Conservation (phyloP, 1,140 invertebrate species). For the Dendroctonus valens region DNA sequence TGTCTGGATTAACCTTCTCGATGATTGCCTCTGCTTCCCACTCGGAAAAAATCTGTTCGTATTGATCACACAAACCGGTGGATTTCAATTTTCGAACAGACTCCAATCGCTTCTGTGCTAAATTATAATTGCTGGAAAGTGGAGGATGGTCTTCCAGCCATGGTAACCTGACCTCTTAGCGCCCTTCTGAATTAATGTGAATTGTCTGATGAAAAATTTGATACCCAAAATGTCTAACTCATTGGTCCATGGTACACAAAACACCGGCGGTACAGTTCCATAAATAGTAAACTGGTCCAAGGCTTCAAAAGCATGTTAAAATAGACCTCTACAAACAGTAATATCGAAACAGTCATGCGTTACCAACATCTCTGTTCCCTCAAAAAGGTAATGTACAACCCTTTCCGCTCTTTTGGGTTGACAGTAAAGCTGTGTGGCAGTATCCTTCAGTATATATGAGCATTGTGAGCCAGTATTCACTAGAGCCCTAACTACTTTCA, state of each 20-base stretch:
- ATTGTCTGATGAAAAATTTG: slow-evolving; percentile 20
- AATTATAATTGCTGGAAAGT: slow-evolving; percentile 2
- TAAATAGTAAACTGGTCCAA: too few species aligned
- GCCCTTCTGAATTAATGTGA: slow-evolving; percentile 6
- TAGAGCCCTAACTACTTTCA: neutral
- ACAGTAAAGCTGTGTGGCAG: neutral
- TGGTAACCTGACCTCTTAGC: slow-evolving; percentile 16
- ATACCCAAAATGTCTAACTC: too few species aligned
- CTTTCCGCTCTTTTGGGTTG: neutral
- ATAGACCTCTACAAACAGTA: slow-evolving; percentile 1
- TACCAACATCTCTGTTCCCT: slow-evolving; percentile 9
- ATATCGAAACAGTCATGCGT: neutral
- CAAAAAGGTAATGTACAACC: slow-evolving; percentile 12
- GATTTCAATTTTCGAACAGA: slow-evolving; percentile 20
- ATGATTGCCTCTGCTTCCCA: slow-evolving; percentile 37
- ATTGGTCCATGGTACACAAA: too few species aligned
- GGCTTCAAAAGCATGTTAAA: slow-evolving; percentile 4
- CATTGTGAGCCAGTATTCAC: slow-evolving; percentile 1
- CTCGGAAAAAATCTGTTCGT: slow-evolving; percentile 27
- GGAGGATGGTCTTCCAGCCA: slow-evolving; percentile 4
- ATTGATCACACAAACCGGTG: slow-evolving; percentile 4
- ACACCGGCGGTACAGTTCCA: too few species aligned
- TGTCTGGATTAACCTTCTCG: slow-evolving; percentile 9
- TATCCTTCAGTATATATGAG: slow-evolving; percentile 2
- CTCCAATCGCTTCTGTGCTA: slow-evolving; percentile 24